Percentiles rank a stretch among this genome's conserved stretches.
These are phyloP conservation scores for Mirza zaza DNA, from an alignment of 2,113 vertebrate species.

Conservation along the genomic window DNA sequence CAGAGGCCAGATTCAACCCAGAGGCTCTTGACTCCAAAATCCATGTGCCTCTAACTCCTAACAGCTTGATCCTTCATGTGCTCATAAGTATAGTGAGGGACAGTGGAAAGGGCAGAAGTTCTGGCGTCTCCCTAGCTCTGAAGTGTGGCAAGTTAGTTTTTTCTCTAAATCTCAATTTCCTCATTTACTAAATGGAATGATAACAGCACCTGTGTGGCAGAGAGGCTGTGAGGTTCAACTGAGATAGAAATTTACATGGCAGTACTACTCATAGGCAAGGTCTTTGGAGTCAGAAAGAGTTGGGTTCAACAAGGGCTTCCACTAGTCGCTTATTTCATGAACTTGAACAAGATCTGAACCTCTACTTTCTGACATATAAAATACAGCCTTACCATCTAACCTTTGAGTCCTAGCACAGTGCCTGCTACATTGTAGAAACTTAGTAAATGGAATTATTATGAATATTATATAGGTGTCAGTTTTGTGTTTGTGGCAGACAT, in stretches of 20 bases:
- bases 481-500: neutral
- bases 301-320: neutral
- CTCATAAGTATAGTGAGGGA: neutral
- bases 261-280: neutral
- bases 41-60: neutral
- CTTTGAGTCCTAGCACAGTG: neutral
- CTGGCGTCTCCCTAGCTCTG: neutral
- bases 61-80: neutral
- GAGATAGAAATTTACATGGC: neutral
- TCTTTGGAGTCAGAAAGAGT: neutral
- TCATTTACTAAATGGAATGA: neutral
- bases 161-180: constrained; percentile 20
- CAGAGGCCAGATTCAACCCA: neutral
- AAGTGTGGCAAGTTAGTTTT: neutral
- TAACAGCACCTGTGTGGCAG: neutral
- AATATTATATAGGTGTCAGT: neutral
- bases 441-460: neutral
- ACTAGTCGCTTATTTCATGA: neutral
- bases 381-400: neutral
- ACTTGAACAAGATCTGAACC: neutral
- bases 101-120: neutral
- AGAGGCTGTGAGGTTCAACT: neutral
- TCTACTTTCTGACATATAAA: constrained; percentile 2
- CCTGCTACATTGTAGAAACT: neutral
- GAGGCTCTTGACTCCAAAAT: neutral